Conservation (phyloP, 2,888 invertebrate species). For the Scaptomyza flava region DNA sequence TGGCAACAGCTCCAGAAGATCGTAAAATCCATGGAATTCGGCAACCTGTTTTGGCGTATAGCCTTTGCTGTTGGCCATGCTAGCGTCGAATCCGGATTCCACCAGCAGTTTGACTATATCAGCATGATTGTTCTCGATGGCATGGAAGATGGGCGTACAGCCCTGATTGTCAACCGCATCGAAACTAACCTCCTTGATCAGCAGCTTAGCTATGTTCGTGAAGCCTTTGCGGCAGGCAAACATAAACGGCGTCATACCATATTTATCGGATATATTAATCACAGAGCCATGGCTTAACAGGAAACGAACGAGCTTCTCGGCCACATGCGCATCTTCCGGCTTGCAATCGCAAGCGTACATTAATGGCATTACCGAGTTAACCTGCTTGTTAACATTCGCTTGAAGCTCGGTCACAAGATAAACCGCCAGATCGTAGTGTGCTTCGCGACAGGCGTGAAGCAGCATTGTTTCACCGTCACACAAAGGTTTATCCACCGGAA, state of each 20-base stretch:
- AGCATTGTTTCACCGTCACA: slow-evolving; percentile 69
- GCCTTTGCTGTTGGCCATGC: slow-evolving; percentile 78
- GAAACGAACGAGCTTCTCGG: slow-evolving; percentile 71
- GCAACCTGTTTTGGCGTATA: slow-evolving; percentile 82
- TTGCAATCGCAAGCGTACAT: slow-evolving; percentile 79
- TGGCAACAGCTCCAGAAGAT: slow-evolving; percentile 81
- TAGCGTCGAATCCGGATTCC: slow-evolving; percentile 76
- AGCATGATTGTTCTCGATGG: slow-evolving; percentile 81
- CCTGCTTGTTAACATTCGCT: slow-evolving; percentile 78
- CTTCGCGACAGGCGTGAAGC: slow-evolving; percentile 74
- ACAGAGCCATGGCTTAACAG: slow-evolving; percentile 75
- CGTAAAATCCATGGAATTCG: slow-evolving; percentile 81
- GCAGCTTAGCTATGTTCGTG: slow-evolving; percentile 66
- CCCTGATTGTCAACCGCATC: slow-evolving; percentile 82
- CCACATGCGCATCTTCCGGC: slow-evolving; percentile 49
- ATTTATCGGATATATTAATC: slow-evolving; percentile 81
- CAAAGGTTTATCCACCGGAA: slow-evolving; percentile 61
- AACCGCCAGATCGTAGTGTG: slow-evolving; percentile 73
- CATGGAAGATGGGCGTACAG: slow-evolving; percentile 82
- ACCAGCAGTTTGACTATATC: slow-evolving; percentile 81
- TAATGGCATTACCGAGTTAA: slow-evolving; percentile 79
- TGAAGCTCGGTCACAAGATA: slow-evolving; percentile 66
- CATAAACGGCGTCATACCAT: slow-evolving; percentile 83
- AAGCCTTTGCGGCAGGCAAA: slow-evolving; percentile 81
- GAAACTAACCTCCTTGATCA: slow-evolving; percentile 77